phyloP scores from a whole-genome alignment of 64 coral and sea anemone genomes.

The Astreopora myriophthalma region DNA sequence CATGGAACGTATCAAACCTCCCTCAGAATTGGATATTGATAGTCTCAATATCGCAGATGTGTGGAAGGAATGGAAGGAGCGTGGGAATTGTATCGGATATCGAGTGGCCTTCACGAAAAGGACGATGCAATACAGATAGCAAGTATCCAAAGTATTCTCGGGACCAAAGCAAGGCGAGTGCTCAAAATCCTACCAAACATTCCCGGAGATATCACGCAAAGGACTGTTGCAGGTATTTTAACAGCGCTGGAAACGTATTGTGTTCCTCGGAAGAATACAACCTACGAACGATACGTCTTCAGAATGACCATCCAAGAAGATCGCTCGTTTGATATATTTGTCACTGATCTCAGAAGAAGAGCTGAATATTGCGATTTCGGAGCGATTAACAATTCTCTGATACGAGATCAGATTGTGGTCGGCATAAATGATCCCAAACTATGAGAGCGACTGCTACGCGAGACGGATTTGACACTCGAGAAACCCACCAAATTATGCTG shows the following conservation, averaged over 20 bases:
- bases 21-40: background rate
- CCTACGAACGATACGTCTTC: slow-evolving; percentile 12
- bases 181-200: slow-evolving; percentile 26
- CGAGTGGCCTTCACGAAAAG: slow-evolving; percentile 37
- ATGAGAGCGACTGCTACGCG: slow-evolving; percentile 5
- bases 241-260: slow-evolving; percentile 21
- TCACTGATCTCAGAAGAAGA: slow-evolving; percentile 1
- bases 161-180: slow-evolving; percentile 27
- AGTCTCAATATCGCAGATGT: background rate
- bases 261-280: slow-evolving; percentile 22
- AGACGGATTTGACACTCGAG: background rate
- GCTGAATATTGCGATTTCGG: slow-evolving; percentile 15
- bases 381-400: slow-evolving; percentile 17
- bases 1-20: background rate
- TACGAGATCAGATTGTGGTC: slow-evolving; percentile 7
- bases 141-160: slow-evolving; percentile 38
- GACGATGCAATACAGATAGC: slow-evolving; percentile 14
- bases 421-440: slow-evolving; percentile 12
- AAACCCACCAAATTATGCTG: background rate
- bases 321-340: background rate
- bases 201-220: slow-evolving; percentile 3
- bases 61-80: slow-evolving; percentile 5
- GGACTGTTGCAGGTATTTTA: slow-evolving; percentile 7
- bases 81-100: slow-evolving; percentile 22
- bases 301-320: background rate